A percentile compares a stretch with the other conserved stretches of the same genome.
Conservation (phyloP, 2,113 vertebrate species). For the Acrocephalus arundinaceus region DNA sequence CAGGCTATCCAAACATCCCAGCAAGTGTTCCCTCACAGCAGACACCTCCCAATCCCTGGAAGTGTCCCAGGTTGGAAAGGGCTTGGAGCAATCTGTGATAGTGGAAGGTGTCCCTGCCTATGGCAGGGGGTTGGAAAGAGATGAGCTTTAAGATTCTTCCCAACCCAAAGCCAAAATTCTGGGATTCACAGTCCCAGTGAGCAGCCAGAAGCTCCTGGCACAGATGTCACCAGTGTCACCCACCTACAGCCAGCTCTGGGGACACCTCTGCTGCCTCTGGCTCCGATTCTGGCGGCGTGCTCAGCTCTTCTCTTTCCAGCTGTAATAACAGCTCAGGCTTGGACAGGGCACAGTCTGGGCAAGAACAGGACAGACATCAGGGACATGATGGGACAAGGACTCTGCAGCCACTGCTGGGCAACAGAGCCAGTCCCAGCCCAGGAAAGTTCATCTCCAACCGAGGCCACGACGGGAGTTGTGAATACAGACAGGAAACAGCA, state of each 20-base stretch:
- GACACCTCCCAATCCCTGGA: not conserved
- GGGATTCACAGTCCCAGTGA: not conserved
- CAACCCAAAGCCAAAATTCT: not conserved
- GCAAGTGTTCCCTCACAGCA: fast-evolving
- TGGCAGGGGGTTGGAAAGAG: not conserved
- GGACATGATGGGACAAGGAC: not conserved
- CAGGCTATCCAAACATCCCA: not conserved
- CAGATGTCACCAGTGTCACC: not conserved
- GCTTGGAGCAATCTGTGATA: not conserved
- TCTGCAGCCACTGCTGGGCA: not conserved
- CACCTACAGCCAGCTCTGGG: not conserved
- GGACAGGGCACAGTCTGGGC: slow-evolving; percentile 13
- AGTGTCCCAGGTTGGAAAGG: not conserved
- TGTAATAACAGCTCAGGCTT: not conserved
- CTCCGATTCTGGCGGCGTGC: fast-evolving
- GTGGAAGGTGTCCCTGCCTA: not conserved
- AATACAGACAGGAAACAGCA: not conserved
- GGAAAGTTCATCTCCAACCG: not conserved
- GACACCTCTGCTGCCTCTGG: not conserved
- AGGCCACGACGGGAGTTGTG: not conserved
- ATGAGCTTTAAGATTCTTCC: not conserved
- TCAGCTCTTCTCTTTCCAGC: not conserved
- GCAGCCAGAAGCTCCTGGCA: not conserved
- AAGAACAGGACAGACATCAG: not conserved
- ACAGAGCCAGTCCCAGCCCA: not conserved